Evolutionary conservation across 2,888 invertebrate species (phyloP).

Genomic region (Adineta ricciae): DNA sequence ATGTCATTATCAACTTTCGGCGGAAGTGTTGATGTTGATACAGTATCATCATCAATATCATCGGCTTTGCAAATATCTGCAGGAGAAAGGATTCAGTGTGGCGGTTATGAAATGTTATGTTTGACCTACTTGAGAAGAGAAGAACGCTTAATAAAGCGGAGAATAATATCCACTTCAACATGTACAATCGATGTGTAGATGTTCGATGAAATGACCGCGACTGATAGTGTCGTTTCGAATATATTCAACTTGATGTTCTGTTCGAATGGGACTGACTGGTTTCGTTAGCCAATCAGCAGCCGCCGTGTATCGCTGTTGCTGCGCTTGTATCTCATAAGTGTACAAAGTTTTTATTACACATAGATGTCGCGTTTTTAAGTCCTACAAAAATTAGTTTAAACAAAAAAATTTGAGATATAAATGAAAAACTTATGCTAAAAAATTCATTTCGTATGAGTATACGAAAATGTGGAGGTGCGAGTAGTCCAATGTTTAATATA

Average conservation of each 20-base stretch:
- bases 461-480: too few species aligned
- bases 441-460: too few species aligned
- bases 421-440: too few species aligned
- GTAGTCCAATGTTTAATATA: too few species aligned
- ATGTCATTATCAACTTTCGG: conserved; percentile 60
- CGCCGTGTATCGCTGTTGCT: background rate
- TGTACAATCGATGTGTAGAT: background rate
- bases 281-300: background rate
- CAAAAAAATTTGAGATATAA: too few species aligned
- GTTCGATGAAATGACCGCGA: background rate
- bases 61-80: conserved; percentile 35
- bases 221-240: background rate
- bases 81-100: too few species aligned
- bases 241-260: background rate
- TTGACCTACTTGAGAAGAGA: background rate
- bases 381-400: too few species aligned
- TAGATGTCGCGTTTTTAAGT: too few species aligned
- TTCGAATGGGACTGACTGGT: background rate
- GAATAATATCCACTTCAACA: background rate
- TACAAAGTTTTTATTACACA: too few species aligned
- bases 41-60: conserved; percentile 41
- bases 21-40: conserved; percentile 36
- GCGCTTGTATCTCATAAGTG: too few species aligned
- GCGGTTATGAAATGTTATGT: too few species aligned
- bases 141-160: background rate